Conservation (phyloP, 2,797 vertebrate genomes). For the Euphonia xanthogaster region DNA sequence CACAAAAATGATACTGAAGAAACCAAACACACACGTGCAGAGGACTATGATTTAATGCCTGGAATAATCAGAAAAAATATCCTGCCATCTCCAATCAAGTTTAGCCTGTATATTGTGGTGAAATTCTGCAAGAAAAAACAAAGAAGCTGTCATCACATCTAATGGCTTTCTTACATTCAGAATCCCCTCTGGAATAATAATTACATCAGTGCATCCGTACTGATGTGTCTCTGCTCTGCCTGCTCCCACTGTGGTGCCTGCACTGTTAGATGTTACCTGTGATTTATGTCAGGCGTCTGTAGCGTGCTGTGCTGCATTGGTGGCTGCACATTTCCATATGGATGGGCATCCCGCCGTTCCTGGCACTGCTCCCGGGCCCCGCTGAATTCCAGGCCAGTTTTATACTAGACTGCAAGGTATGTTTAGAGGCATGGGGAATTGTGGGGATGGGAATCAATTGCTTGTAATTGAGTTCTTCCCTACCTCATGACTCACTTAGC, state of each 20-base stretch:
- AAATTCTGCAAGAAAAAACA: conserved; percentile 40
- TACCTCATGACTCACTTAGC: not conserved
- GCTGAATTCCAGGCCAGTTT: conserved; percentile 9
- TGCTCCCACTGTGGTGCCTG: not conserved
- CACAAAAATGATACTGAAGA: not conserved
- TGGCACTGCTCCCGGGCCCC: not conserved
- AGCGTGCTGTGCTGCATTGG: not conserved
- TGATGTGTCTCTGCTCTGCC: not conserved
- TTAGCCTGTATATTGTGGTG: conserved; percentile 16
- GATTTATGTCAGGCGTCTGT: not conserved
- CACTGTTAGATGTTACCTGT: not conserved
- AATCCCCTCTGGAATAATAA: conserved; percentile 53
- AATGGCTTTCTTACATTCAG: conserved; percentile 34
- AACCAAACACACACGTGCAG: not conserved
- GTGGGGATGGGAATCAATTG: not conserved
- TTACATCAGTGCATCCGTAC: not conserved
- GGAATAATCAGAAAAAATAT: conserved; percentile 31
- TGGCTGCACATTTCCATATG: conserved; percentile 39
- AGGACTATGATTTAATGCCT: not conserved
- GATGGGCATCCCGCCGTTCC: not conserved
- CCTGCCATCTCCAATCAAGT: conserved; percentile 45
- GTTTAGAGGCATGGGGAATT: not conserved
- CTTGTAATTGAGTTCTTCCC: not conserved
- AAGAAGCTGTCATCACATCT: conserved; percentile 47
- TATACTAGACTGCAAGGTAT: not conserved